A percentile compares a stretch with the other conserved stretches of the same genome.
These are phyloP conservation scores for Amblyraja radiata DNA, from an alignment of 2,797 vertebrate genomes.

Conservation along the genomic window DNA sequence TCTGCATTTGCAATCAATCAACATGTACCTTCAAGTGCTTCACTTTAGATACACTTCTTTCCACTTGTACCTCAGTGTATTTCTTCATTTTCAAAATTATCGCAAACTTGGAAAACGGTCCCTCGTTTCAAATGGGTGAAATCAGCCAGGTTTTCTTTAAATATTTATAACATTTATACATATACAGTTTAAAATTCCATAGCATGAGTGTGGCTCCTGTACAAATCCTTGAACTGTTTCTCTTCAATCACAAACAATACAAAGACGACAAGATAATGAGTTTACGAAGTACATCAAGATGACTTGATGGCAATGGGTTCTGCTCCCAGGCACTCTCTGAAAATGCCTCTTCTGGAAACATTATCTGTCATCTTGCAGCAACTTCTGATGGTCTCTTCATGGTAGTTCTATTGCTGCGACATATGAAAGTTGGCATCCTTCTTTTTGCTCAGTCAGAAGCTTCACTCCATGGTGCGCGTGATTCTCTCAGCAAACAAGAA, in stretches of 20 bases:
- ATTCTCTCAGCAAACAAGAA: constrained; percentile 14
- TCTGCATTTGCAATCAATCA: too few species aligned
- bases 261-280: constrained; percentile 34
- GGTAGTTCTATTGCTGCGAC: not conserved
- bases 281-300: constrained; percentile 1
- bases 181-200: constrained; percentile 32
- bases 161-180: constrained; percentile 37
- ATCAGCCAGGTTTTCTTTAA: constrained; percentile 26
- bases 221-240: not conserved
- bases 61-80: not conserved
- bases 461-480: not conserved
- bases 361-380: not conserved
- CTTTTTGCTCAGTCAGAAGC: not conserved
- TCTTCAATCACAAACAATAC: constrained; percentile 28
- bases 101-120: not conserved
- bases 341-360: not conserved
- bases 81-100: constrained; percentile 22
- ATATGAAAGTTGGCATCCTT: not conserved
- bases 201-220: not conserved
- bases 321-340: not conserved
- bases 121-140: constrained; percentile 20
- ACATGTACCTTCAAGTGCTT: not conserved
- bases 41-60: not conserved
- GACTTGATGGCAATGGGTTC: not conserved
- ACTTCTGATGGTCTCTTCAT: not conserved